A percentile compares a stretch with the other conserved stretches of the same genome.
Conservation (phyloP, 2,113 vertebrate genomes). For the Athene noctua region DNA sequence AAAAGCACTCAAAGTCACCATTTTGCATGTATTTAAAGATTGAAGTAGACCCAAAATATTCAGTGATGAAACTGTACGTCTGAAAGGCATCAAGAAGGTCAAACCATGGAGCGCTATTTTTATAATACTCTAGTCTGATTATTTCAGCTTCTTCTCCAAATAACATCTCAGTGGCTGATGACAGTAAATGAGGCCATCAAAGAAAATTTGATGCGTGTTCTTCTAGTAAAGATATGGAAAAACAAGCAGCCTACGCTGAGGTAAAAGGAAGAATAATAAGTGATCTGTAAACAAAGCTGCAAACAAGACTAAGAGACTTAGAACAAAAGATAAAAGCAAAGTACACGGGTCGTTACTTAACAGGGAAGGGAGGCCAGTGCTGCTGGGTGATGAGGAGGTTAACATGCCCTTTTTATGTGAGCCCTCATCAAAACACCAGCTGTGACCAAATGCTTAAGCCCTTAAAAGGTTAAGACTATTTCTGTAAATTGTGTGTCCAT, state of each 20-base stretch:
- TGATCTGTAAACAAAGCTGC: not conserved
- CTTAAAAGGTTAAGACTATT: not conserved
- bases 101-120: not conserved
- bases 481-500: not conserved
- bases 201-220: not conserved
- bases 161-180: not conserved
- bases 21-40: not conserved
- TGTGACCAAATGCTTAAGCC: not conserved
- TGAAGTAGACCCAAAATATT: not conserved
- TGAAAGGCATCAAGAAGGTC: not conserved
- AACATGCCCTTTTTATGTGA: accelerated
- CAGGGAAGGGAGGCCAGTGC: not conserved
- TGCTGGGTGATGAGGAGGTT: accelerated
- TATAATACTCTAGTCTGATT: not conserved
- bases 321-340: not conserved
- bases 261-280: not conserved
- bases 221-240: not conserved
- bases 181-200: not conserved
- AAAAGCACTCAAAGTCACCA: not conserved
- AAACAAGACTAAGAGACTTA: not conserved
- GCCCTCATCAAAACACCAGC: not conserved
- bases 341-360: accelerated
- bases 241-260: not conserved
- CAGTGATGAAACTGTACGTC: not conserved
- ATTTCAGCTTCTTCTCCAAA: not conserved